These are phyloP conservation scores for Coptotermes formosanus DNA, from an alignment of 1,140 invertebrate species.

Conservation along the genomic window DNA sequence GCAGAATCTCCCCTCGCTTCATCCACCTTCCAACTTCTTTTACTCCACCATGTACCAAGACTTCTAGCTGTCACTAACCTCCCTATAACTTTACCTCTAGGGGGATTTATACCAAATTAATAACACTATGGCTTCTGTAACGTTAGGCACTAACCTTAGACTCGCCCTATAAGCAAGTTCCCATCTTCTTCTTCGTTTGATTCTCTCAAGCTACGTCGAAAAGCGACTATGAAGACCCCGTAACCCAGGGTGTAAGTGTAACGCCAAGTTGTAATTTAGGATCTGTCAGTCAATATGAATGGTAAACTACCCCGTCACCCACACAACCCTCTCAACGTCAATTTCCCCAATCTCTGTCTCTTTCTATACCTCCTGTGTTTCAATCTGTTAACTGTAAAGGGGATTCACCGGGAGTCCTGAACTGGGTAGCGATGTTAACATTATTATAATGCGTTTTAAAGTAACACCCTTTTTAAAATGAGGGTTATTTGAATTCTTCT, in stretches of 20 bases:
- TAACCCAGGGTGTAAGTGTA: conserved; percentile 5
- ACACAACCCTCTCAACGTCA: neutral
- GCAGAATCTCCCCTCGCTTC: neutral
- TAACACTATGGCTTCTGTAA: conserved; percentile 17
- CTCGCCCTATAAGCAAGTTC: neutral
- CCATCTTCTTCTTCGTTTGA: neutral
- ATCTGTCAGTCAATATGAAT: neutral
- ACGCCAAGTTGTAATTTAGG: conserved; percentile 6
- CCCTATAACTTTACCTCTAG: neutral
- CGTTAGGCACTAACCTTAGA: neutral
- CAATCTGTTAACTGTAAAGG: neutral
- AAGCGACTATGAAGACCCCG: neutral
- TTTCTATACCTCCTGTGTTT: neutral
- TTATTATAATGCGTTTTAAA: neutral
- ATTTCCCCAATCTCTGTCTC: neutral
- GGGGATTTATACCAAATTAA: conserved; percentile 13
- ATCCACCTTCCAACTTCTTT: neutral
- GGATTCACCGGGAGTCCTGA: no score
- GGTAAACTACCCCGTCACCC: neutral
- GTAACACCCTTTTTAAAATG: neutral
- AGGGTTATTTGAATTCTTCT: no score
- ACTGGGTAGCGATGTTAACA: neutral
- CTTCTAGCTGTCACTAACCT: neutral
- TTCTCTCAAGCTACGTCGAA: neutral
- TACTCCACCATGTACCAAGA: neutral